These are phyloP conservation scores for Coluber constrictor DNA, from an alignment of 2,797 vertebrate genomes.

Conservation along the genomic window DNA sequence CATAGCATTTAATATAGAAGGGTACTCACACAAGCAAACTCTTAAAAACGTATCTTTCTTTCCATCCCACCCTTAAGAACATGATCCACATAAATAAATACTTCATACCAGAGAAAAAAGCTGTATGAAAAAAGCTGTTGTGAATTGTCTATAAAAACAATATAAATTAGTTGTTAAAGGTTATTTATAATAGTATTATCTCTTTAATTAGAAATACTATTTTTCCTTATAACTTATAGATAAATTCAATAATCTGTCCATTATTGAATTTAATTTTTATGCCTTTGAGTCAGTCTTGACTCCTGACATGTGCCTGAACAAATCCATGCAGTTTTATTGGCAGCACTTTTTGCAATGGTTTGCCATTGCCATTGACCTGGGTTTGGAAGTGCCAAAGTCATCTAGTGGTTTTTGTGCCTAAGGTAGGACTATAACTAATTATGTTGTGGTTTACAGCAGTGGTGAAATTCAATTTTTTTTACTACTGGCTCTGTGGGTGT, in stretches of 20 bases:
- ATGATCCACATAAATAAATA: neutral
- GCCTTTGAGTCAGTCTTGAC: neutral
- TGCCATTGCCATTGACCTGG: neutral
- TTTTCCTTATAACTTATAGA: neutral
- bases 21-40: neutral
- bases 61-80: neutral
- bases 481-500: no score
- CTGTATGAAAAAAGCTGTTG: neutral
- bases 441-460: neutral
- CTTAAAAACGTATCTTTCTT: neutral
- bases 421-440: neutral
- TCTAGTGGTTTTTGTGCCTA: neutral
- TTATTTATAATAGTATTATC: neutral
- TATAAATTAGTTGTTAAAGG: neutral
- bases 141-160: neutral
- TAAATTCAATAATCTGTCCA: neutral
- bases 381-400: neutral
- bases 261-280: neutral
- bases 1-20: neutral
- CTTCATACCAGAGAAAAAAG: neutral
- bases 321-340: neutral
- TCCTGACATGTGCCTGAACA: neutral
- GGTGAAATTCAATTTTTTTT: no score
- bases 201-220: neutral
- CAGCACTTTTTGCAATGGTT: neutral